A percentile compares a stretch with the other conserved stretches of the same genome.
Evolutionary conservation across 2,888 invertebrate species (phyloP).

Genomic region (Chloromyia formosa): DNA sequence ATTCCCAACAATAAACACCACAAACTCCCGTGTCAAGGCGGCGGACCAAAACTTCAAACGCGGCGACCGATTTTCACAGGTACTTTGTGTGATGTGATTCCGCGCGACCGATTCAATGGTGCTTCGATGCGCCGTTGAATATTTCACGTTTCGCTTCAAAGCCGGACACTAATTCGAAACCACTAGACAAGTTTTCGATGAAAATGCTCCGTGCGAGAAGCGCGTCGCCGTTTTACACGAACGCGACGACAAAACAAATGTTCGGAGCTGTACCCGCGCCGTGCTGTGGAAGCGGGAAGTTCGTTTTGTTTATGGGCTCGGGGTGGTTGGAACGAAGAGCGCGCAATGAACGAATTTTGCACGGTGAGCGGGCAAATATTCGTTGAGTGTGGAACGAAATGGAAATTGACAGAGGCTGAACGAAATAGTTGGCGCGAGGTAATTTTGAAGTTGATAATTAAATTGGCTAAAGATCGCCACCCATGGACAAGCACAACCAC

Average conservation of each 20-base stretch:
- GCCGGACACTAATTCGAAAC: too few species aligned
- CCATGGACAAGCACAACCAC: too few species aligned
- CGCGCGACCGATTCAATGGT: too few species aligned
- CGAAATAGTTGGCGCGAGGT: too few species aligned
- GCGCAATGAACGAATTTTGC: neutral
- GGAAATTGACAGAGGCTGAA: neutral
- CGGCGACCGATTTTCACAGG: neutral
- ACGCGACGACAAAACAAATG: constrained; percentile 29
- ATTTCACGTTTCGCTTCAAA: too few species aligned
- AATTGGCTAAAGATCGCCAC: too few species aligned
- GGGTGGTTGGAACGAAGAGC: too few species aligned
- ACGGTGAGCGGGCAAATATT: neutral
- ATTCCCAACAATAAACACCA: neutral
- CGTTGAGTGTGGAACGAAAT: neutral
- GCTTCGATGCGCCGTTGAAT: too few species aligned
- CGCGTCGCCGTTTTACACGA: neutral
- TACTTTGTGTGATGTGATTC: neutral
- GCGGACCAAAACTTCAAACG: neutral
- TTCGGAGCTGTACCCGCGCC: neutral
- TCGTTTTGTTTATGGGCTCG: too few species aligned
- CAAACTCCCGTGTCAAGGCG: neutral
- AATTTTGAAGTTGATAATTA: too few species aligned
- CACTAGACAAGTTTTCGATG: too few species aligned
- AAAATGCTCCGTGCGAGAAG: constrained; percentile 12
- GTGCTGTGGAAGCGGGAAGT: neutral